Percentiles rank a stretch among this genome's conserved stretches.
phyloP scores from a whole-genome alignment of 2,888 invertebrate genomes.

The Caenorhabditis sp. region DNA sequence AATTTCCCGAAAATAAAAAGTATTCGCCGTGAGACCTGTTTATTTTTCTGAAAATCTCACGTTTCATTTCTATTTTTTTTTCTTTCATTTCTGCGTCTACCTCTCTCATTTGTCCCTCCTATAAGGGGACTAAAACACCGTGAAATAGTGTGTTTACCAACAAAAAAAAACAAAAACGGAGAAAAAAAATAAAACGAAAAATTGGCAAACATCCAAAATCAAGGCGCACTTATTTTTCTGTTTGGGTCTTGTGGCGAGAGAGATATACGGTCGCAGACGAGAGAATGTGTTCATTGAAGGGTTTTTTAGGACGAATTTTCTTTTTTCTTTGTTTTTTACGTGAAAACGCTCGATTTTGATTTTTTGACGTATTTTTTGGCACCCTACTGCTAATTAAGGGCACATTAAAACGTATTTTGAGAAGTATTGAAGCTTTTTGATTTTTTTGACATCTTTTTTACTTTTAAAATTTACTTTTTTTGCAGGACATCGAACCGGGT shows the following conservation, averaged over 20 bases:
- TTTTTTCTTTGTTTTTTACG: background rate
- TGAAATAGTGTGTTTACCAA: too few species aligned
- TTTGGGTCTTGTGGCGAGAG: background rate
- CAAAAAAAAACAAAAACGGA: background rate
- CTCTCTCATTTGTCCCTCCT: too few species aligned
- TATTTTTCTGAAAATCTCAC: too few species aligned
- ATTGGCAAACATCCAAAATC: background rate
- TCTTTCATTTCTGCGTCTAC: too few species aligned
- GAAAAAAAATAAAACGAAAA: background rate
- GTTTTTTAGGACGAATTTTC: background rate
- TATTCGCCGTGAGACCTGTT: too few species aligned
- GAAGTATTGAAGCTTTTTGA: too few species aligned
- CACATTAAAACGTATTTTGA: too few species aligned
- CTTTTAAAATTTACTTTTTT: background rate
- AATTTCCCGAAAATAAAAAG: too few species aligned
- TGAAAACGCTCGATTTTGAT: background rate
- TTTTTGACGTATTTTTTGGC: background rate
- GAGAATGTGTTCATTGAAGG: background rate
- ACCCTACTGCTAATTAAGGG: too few species aligned
- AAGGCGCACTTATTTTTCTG: background rate
- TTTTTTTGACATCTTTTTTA: background rate
- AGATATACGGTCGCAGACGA: background rate
- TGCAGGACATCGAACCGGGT: conserved; percentile 7
- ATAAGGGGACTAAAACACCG: too few species aligned
- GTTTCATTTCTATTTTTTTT: too few species aligned